Evolutionary conservation across 1,140 invertebrate species (phyloP), one percentile per base, ranked within the genome.

Genomic region (Lamellibrachia luymesi): DNA sequence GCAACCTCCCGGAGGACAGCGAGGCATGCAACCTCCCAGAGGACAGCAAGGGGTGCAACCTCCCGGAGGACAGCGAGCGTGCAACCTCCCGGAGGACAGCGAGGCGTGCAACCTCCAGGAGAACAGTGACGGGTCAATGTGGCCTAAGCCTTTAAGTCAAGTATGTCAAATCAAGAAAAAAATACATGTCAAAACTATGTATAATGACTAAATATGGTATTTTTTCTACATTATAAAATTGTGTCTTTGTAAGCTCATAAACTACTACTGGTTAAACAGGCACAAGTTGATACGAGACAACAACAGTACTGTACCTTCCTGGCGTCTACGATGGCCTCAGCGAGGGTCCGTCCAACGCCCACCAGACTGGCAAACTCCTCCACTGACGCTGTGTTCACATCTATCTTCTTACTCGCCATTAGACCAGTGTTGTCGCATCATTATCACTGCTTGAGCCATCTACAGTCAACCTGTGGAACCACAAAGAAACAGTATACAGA

Each of bases 251-350:
- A 38, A 38, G 38, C 38, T 38, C 38, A 38, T 38, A 38, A 38
- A 38, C 38, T 38, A 38, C 38, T 38, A 38, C 38, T 38, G 38
- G 38, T 38, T 38, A 38, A 38, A 38, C 38, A 38, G 38, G 38
- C 38, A 38, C 38, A 38, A 38, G 38, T 38, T 56, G 52, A 56
- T 8, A 56, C 25, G 13, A 80, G 64, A 80, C 64, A 80, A 80
- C 8, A 22, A 22, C 25, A 22, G 0, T 22, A 80, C 64, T 38
- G 0, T 95, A 97, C 96, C 95, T 95, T 95, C 93, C 96, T 95
- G 92, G 95, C 95, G 94, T 96, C 95, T 22, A 96, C 94, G 38
- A 96, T 96, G 90, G 96, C 96, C 94, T 96, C 96, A 91, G 96
- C 96, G 94, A 95, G 96, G 90, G 95, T 94, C 17, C 94, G 94